Conservation (phyloP, 2,113 vertebrate genomes). For the Shinisaurus crocodilurus region DNA sequence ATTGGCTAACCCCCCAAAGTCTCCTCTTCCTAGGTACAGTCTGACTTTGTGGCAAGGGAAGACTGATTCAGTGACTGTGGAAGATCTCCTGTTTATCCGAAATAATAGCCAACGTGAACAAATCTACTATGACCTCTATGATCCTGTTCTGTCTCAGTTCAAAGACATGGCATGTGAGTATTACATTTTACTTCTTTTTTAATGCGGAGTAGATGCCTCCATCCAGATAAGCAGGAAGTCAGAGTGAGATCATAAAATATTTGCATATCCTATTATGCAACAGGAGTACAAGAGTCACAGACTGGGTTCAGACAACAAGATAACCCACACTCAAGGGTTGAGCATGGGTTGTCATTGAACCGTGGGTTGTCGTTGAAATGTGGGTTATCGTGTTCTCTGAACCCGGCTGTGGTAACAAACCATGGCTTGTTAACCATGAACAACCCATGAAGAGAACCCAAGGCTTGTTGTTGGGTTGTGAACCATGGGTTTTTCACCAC, state of each 20-base stretch:
- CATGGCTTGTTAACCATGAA: too few species aligned
- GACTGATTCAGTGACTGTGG: slow-evolving; percentile 73
- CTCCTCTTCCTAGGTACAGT: slow-evolving; percentile 78
- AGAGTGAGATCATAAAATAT: background rate
- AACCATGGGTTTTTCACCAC: too few species aligned
- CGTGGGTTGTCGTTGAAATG: too few species aligned
- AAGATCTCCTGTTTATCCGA: slow-evolving; percentile 85
- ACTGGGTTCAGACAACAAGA: too few species aligned
- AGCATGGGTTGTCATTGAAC: too few species aligned
- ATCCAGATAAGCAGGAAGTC: background rate
- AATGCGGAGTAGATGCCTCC: background rate
- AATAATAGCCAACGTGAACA: slow-evolving; percentile 79
- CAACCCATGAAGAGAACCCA: too few species aligned
- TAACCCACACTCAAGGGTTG: too few species aligned
- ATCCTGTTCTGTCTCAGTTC: slow-evolving; percentile 82
- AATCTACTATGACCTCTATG: slow-evolving; percentile 88
- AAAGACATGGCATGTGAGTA: slow-evolving; percentile 80
- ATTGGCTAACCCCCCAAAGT: background rate
- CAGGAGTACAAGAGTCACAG: background rate
- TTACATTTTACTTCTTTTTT: background rate
- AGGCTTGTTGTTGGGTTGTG: too few species aligned
- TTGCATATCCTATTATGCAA: background rate
- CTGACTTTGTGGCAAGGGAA: slow-evolving; percentile 86
- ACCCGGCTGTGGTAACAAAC: too few species aligned
- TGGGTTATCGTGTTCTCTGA: too few species aligned